These are phyloP conservation scores for Phalangium opilio DNA, from an alignment of 2,888 invertebrate genomes.

Conservation along the genomic window DNA sequence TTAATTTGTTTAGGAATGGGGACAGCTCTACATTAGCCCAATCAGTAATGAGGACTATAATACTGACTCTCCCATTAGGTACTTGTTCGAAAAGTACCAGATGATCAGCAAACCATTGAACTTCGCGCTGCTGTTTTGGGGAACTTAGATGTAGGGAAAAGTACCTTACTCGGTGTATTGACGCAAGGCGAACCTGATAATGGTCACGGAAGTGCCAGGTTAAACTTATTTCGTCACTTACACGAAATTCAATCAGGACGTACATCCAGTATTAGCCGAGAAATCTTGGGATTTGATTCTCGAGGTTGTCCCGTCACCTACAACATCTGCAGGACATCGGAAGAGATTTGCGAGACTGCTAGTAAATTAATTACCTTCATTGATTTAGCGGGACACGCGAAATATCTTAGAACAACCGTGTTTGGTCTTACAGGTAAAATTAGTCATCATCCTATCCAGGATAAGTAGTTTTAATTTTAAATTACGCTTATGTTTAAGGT, in stretches of 20 bases:
- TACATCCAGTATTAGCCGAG: conserved; percentile 88
- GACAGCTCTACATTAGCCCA: no score
- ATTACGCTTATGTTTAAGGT: conserved; percentile 34
- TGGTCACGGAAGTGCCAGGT: conserved; percentile 78
- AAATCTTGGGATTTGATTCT: conserved; percentile 83
- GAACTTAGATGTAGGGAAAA: conserved; percentile 92
- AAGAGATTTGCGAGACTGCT: conserved; percentile 76
- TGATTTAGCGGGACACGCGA: conserved; percentile 89
- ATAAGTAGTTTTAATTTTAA: no score
- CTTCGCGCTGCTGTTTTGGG: conserved; percentile 84
- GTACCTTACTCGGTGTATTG: conserved; percentile 83
- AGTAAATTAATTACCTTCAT: conserved; percentile 86
- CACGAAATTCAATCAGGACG: conserved; percentile 90
- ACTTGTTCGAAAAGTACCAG: conserved; percentile 66
- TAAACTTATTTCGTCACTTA: conserved; percentile 74
- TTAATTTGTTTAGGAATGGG: no score
- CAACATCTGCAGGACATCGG: conserved; percentile 19
- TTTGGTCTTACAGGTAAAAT: conserved; percentile 56
- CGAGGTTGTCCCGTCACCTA: conserved; percentile 24
- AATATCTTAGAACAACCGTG: conserved; percentile 87
- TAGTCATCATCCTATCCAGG: no score
- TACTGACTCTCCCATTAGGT: conserved; percentile 43
- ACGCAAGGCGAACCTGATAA: conserved; percentile 94
- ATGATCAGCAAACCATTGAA: conserved; percentile 75
- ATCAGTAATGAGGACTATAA: no score